Base-by-base conservation (phyloP, 1,140 invertebrate genomes). In the Penaeus indicus region DNA sequence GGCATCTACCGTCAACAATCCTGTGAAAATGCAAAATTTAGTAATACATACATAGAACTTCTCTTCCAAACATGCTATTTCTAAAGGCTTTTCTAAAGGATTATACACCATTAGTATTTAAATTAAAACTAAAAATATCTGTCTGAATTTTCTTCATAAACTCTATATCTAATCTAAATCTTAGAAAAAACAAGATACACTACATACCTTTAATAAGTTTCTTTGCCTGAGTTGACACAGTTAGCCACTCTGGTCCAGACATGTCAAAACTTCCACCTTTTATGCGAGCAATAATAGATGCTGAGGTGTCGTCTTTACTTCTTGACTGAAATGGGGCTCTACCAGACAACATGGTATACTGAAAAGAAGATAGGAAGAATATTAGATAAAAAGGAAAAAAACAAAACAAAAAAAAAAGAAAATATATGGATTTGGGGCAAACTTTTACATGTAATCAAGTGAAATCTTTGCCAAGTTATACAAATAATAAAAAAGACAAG, bases 271-370 rank as follows among this genome's bases (percentile, higher is more conserved):
- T 95, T 22, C 97, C 97, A 27, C 94, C 94, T 91, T 95, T 95
- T 81, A 98, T 98, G 89, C 96, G 93, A 81, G 95, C 94, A 94
- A 97, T 97, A 32, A 97, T 95, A 2, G 94, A 94, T 3, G 94
- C 94, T 42, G 96, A 94, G 62, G 94, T 96, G 90, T 96, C 96
- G 82, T 96, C 95, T 79, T 95, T 94, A 13, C 95, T 95, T 69
- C 94, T 92, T 0, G 94, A 93, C 90, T 95, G 95, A 92, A 98
- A 98, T 5, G 97, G 97, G 1, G 96, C 96, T 90, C 95, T 95
- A 0, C 97, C 97, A 91, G 96, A 96, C 16, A 99, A 92, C 96
- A 98, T 97, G 13, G 96, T 97, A 92, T 97, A 98, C 94, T 95
- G 92, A 78, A 94, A 93, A 75, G 60, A 79, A 79, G 13, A 85